Base-by-base conservation (phyloP, 2,888 invertebrate genomes). In the Dorcus parallelipipedus region DNA sequence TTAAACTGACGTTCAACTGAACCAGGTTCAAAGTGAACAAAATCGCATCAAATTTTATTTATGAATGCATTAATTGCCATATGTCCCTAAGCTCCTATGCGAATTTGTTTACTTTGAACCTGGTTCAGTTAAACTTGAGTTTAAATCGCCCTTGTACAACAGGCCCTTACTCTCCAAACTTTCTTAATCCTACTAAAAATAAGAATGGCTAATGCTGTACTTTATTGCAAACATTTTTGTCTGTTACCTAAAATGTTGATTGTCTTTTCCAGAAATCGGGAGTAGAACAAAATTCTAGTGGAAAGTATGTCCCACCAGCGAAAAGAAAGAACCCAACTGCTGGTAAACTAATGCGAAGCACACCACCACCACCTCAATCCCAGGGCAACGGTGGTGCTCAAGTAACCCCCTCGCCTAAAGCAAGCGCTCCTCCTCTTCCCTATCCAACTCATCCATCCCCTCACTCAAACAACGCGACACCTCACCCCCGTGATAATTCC, bases 241-340 rank as follows among this genome's bases (percentile, higher is more conserved):
- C 26, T 33, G 3, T 1, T 41, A 41, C 40, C 40, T 40, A 41
- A 41, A n/a, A 41, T 41, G 1, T 14, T 14, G 5, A 42, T 23
- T 45, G 17, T 20, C 14, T 41, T 42, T 52, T 49, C n/a, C 38
- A 56, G 56, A 57, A 60, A 57, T 41, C 49, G 20, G 38, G 41
- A 38, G 41, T 51, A 9, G 56, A 58, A 33, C 53, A 49, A 33
- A 58, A 54, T 23, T 59, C 59, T 23, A 78, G 80, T 67, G 87
- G 86, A 38, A 90, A 90, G 77, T 90, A 90, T 77, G 85, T 91
- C 62, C 89, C 90, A 61, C 91, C 91, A 17, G 86, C 88, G 61
- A 92, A 90, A 79, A 84, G 92, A 75, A 91, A 91, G 81, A 84
- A 83, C 64, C 77, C 77, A 52, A 76, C 84, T 76, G 77, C 83